Evolutionary conservation across 2,797 vertebrate species (phyloP), one percentile per base, ranked within the genome.

Genomic region (Etheostoma nigrum): DNA sequence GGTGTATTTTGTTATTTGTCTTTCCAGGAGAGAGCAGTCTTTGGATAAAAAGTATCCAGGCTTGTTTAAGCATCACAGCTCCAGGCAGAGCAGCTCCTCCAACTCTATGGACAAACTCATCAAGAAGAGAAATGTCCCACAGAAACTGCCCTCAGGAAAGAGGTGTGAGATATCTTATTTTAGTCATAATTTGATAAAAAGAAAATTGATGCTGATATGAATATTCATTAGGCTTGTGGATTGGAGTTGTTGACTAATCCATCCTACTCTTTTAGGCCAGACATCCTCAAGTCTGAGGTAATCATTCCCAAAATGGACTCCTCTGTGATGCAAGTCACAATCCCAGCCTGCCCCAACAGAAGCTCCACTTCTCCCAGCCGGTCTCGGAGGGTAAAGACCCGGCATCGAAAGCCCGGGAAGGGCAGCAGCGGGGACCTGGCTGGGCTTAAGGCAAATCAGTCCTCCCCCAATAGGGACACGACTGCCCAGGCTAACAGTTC

Each of bases 41-140:
- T 89, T 99, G 86, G 97, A 99, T 91, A 96, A 98, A 90, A 98
- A 97, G 75, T 97, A 96, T 83, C 98, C 98, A 0, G 95, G 97
- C 2, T 93, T 99, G 60, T 97, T 99, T 71, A 97, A 97, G 82
- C 94, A 95, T 68, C 97, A 98, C 83, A 95, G 95, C 23, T 95
- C 96, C 15, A 94, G 96, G 72, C 94, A 96, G 71, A 93, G 95
- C 70, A 93, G 95, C 68, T 95, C 97, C 2, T 95, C 97, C 25
- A 98, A 97, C 93, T 96, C 97, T 5, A 95, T 99, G 92, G 98
- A 99, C 89, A 99, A 98, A 78, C 96, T 99, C 83, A 98, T 99
- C 90, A 99, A 99, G 93, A 99, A 99, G 88, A 95, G 97, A 77
- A 98, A 97, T 1, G 96, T 97, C 59, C 96, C 97, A 13, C 97